Evolutionary conservation across 2,888 invertebrate genomes (phyloP), one percentile per base, ranked within the genome.

Genomic region (Heliconius ismenius): DNA sequence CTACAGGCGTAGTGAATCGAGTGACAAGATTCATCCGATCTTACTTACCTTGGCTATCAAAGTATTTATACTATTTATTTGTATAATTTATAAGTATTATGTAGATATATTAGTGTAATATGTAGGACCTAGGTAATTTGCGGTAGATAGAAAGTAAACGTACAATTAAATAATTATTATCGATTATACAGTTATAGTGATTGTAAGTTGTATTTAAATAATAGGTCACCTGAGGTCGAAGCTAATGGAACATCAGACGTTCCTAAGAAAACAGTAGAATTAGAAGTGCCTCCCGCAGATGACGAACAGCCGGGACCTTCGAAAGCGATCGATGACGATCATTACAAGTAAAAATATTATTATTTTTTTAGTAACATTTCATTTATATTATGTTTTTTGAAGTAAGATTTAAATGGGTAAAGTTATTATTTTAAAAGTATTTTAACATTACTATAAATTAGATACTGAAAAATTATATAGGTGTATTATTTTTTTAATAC

Each of bases 241-340:
- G 60, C 60, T 26, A 72, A 72, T 58, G 49, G 63, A 26, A 39
- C 72, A 13, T 36, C 62, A 28, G 75, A 39, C 58, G 32, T 64
- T 24, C 64, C 69, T 6, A 77, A 72, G 15, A 76, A 72, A 58
- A 58, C 69, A 13, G 21, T 60, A 18, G 70, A 64, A 84, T 87
- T 90, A 85, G 89, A 79, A 49, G 39, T 73, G 24, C 63, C 67
- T 49, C 49, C 77, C 68, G 63, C 76, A 60, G 28, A 75, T 62
- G 86, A 85, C 3, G 82, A 86, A 54, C 89, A 88, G 67, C 83
- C 92, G 0, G 92, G 92, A 3, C 91, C 93, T 0, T 92, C 93
- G 4, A 90, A 88, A 77, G 83, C 84, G 0, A 4, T 80, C 0
- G 89, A 91, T 0, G 91, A 92, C 54, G 92, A 91, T 65, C 91